Conservation (phyloP, 37 sponge, comb jelly and placozoan genomes). For the Chondrosia reniformis region DNA sequence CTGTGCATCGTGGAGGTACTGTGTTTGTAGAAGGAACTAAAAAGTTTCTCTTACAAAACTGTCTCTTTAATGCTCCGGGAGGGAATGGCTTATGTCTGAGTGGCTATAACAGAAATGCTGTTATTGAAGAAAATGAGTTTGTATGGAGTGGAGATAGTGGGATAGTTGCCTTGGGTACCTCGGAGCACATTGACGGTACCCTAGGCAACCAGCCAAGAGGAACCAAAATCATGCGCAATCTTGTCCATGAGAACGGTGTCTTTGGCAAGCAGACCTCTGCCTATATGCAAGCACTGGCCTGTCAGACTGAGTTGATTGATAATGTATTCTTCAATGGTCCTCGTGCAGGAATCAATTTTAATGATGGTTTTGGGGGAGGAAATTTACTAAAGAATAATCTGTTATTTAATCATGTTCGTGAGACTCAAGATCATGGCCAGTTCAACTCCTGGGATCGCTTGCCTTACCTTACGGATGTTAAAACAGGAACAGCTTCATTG, state of each 20-base stretch:
- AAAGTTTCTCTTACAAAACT: constrained; percentile 7
- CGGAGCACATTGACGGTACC: constrained; percentile 62
- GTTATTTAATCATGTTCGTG: constrained; percentile 61
- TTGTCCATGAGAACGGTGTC: constrained; percentile 71
- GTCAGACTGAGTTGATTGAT: constrained; percentile 42
- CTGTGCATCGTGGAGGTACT: constrained; percentile 48
- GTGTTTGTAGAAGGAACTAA: constrained; percentile 59
- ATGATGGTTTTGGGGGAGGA: constrained; percentile 80
- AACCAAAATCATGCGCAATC: constrained; percentile 41
- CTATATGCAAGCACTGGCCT: constrained; percentile 59
- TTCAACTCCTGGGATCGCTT: constrained; percentile 73
- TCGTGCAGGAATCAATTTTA: constrained; percentile 79
- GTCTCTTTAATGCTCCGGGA: constrained; percentile 44
- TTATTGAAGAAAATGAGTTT: constrained; percentile 32
- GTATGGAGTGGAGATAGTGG: constrained; percentile 47
- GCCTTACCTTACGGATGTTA: constrained; percentile 42
- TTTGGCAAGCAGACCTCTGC: constrained; percentile 59
- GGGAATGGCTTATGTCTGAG: constrained; percentile 59
- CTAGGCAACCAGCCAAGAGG: constrained; percentile 57
- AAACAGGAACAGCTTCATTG: constrained; percentile 30
- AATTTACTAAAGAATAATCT: constrained; percentile 44
- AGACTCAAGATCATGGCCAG: constrained; percentile 74
- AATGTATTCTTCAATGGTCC: constrained; percentile 85
- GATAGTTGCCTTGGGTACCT: constrained; percentile 15
- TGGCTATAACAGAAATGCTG: constrained; percentile 39